Conservation (phyloP, 2,888 invertebrate species). For the Stenichneumon culpator region DNA sequence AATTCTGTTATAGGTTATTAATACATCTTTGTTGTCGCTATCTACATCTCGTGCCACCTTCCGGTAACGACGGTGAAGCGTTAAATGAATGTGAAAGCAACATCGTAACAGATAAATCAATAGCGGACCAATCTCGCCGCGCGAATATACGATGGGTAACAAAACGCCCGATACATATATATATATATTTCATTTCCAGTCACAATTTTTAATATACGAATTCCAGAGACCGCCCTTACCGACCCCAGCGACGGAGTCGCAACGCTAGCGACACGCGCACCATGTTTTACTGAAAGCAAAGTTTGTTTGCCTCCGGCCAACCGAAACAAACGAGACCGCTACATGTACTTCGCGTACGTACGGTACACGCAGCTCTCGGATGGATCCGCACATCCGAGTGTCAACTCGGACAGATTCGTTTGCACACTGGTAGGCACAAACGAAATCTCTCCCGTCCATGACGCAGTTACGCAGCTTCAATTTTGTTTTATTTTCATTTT, state of each 20-base stretch:
- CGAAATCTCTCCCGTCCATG: constrained; percentile 10
- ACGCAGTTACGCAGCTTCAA: background rate
- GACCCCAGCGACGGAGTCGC: constrained; percentile 12
- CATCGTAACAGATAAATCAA: constrained; percentile 40
- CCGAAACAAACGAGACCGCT: constrained; percentile 4
- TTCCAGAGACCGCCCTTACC: constrained; percentile 22
- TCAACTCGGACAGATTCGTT: constrained; percentile 5
- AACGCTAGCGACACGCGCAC: background rate
- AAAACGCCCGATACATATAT: too few relatives aligned
- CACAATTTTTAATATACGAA: background rate
- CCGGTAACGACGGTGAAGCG: background rate
- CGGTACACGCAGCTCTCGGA: background rate
- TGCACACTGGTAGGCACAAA: constrained; percentile 12
- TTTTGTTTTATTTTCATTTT: background rate
- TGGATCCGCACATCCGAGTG: background rate
- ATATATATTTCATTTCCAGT: background rate
- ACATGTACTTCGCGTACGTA: background rate
- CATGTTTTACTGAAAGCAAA: constrained; percentile 40
- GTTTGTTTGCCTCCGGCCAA: constrained; percentile 40
- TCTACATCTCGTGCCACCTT: too few relatives aligned
- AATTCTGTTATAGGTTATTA: background rate
- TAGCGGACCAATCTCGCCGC: constrained; percentile 23
- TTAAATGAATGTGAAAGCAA: constrained; percentile 1
- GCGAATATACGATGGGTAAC: constrained; percentile 14
- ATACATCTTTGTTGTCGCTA: too few relatives aligned